Conservation (phyloP, 2,888 invertebrate genomes). For the Caenorhabditis becei region DNA sequence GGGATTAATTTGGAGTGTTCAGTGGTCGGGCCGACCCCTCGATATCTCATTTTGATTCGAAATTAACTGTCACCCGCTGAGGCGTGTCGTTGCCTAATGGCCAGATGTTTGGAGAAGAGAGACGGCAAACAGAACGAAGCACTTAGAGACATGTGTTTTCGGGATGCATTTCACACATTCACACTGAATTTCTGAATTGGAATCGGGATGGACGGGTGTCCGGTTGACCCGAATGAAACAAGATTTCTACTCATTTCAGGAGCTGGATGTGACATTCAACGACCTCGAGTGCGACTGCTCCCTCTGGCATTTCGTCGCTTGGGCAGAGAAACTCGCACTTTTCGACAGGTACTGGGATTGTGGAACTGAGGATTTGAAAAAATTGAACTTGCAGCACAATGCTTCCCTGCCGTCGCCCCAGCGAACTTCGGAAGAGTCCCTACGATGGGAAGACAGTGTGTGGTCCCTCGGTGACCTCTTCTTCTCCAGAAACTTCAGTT, state of each 20-base stretch:
- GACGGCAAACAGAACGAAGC: constrained; percentile 7
- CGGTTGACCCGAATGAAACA: too few species aligned
- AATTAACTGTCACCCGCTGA: constrained; percentile 50
- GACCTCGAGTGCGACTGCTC: constrained; percentile 78
- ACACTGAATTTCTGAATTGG: constrained; percentile 1
- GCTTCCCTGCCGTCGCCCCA: constrained; percentile 59
- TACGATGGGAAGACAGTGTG: constrained; percentile 62
- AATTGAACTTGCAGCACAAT: constrained; percentile 63
- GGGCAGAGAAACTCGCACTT: constrained; percentile 62
- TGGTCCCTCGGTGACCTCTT: constrained; percentile 56
- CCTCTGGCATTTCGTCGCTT: constrained; percentile 68
- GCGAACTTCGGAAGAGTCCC: constrained; percentile 60
- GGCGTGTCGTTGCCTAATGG: constrained; percentile 7
- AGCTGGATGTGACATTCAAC: constrained; percentile 77
- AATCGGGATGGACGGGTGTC: too few species aligned
- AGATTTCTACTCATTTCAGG: constrained; percentile 66
- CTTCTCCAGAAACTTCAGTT: constrained; percentile 27
- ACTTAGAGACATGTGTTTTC: constrained; percentile 21
- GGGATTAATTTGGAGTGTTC: constrained; percentile 50
- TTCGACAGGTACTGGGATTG: constrained; percentile 57
- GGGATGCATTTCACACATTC: constrained; percentile 26
- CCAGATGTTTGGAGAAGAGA: constrained; percentile 23
- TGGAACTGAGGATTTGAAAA: neutral
- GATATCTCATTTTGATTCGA: constrained; percentile 44
- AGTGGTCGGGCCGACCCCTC: neutral